Evolutionary conservation across 2,888 invertebrate species (phyloP), one percentile per base, ranked within the genome.

Genomic region (Ommatoiulus sabulosus): DNA sequence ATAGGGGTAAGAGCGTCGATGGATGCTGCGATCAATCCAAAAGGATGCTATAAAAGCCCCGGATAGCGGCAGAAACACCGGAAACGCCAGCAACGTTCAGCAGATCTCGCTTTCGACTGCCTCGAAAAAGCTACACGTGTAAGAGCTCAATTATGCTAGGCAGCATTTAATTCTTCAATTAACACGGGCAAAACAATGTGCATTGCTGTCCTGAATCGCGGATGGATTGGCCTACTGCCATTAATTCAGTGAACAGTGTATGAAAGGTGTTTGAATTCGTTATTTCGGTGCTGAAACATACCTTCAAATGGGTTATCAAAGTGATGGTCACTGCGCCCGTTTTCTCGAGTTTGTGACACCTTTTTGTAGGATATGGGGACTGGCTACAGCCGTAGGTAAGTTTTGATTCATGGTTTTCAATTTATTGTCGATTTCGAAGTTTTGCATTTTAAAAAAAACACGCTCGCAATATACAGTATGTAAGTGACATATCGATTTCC

Each of bases 321-420:
- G 72, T 46, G 88, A 80, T n/a, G 46, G 80, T n/a, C 44, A 46
- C 43, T 88, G 88, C 52, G 24, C 44, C 44, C 88, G 88, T 20
- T 57, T 63, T 3, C 84, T 88, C 43, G 84, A 88, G n/a, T 88
- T 84, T 44, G 46, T 88, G 24, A 88, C 84, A 35, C 88, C 88
- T 20, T 48, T 88, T 43, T 88, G 88, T 43, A 88, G 88, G 52
- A 85, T 88, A 35, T 88, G 88, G 84, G 88, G 88, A 85, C 35
- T 88, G 46, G 88, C 88, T 10, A 88, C 88, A 44, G 88, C 88
- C 10, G 88, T 88, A 35, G 88, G 88, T 88, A 84, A 88, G 88
- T 44, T n/a, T 44, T 35, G 63, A 7, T 63, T 63, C 7, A 20
- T 17, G 4, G 20, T 63, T n/a, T 43, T 84, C 15, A 84, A 10